Evolutionary conservation across 2,797 vertebrate genomes (phyloP).

Genomic region (Emys orbicularis): DNA sequence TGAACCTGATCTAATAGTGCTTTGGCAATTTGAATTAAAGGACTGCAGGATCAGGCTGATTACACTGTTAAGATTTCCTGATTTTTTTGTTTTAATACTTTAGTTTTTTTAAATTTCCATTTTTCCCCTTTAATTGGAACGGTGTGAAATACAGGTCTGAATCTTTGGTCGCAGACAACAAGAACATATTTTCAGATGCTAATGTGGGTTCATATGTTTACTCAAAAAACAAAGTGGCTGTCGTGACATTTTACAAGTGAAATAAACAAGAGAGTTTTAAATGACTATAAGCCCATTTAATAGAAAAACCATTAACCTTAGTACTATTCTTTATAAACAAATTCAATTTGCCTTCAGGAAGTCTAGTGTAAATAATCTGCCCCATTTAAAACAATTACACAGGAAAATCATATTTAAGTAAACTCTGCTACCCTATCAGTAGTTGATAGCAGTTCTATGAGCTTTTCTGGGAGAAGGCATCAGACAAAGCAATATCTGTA

Average conservation of each 20-base stretch:
- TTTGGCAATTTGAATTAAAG: background rate
- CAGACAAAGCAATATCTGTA: background rate
- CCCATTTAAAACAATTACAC: slow-evolving; percentile 49
- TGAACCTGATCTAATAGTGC: background rate
- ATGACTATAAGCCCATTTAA: background rate
- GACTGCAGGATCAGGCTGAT: background rate
- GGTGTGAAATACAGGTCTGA: background rate
- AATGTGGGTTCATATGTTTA: background rate
- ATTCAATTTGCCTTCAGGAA: slow-evolving; percentile 65
- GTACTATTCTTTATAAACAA: slow-evolving; percentile 53
- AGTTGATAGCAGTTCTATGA: background rate
- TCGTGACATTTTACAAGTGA: slow-evolving; percentile 33
- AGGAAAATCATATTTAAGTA: slow-evolving; percentile 55
- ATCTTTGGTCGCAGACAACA: background rate
- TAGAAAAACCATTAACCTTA: slow-evolving; percentile 23
- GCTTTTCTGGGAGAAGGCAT: background rate
- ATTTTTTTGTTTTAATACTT: background rate
- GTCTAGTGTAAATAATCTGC: slow-evolving; percentile 37
- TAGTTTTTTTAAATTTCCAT: background rate
- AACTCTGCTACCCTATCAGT: slow-evolving; percentile 1
- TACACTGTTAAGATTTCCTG: background rate
- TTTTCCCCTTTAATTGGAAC: background rate
- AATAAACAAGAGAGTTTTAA: slow-evolving; percentile 39
- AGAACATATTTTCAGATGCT: background rate
- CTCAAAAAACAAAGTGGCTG: background rate